Percentiles rank a stretch among this genome's conserved stretches.
These are phyloP conservation scores for Polyodon spathula DNA, from an alignment of 2,113 vertebrate genomes.

Conservation along the genomic window DNA sequence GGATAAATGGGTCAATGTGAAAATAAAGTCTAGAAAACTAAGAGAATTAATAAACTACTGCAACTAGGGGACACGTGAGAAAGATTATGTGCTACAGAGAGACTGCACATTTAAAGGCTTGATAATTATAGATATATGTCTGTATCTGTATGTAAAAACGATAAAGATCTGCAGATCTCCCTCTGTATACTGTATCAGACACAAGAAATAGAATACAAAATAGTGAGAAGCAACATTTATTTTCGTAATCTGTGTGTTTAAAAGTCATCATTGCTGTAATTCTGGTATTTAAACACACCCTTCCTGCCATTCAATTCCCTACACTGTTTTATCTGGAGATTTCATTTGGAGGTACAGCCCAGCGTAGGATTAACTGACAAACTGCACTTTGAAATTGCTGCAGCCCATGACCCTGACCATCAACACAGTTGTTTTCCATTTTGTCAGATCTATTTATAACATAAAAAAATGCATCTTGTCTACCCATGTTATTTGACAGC, in stretches of 20 bases:
- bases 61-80: neutral
- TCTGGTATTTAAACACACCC: conserved; percentile 35
- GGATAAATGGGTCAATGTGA: too few relatives aligned
- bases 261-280: conserved; percentile 32
- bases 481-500: too few relatives aligned
- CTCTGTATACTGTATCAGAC: conserved; percentile 35
- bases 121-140: neutral
- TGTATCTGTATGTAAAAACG: neutral
- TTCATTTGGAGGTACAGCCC: too few relatives aligned
- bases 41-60: conserved; percentile 14
- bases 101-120: too few relatives aligned
- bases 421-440: too few relatives aligned
- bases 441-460: too few relatives aligned
- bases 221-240: conserved; percentile 19
- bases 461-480: too few relatives aligned
- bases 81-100: conserved; percentile 21
- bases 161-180: neutral
- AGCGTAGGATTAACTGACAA: too few relatives aligned
- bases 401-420: too few relatives aligned
- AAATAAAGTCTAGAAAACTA: too few relatives aligned
- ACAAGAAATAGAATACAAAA: conserved; percentile 50
- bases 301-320: conserved; percentile 41
- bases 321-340: neutral
- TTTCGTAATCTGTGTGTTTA: conserved; percentile 27
- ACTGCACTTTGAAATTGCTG: too few relatives aligned